These are phyloP conservation scores for Aurelia sp. DNA, from an alignment of 30 jellyfish, hydroid and myxozoan species.

Conservation along the genomic window DNA sequence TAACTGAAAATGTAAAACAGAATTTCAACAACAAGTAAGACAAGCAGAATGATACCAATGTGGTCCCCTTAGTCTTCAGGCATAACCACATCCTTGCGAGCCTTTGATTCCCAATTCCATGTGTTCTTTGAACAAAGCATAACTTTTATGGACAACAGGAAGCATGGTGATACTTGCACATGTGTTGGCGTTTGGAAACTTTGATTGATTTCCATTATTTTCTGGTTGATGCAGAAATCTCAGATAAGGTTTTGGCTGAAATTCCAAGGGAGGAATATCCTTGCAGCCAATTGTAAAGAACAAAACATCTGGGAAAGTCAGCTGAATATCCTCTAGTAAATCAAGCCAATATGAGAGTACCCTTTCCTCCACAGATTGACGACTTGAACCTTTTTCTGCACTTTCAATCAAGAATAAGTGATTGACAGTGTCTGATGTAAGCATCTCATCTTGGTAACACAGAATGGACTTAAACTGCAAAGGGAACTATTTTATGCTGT, in stretches of 20 bases:
- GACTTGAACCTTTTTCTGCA: conserved; percentile 25
- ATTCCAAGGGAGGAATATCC: conserved; percentile 21
- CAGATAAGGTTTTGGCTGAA: conserved; percentile 10
- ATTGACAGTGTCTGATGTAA: conserved; percentile 21
- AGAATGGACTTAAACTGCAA: conserved; percentile 25
- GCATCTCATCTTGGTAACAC: conserved; percentile 25
- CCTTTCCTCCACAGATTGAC: conserved; percentile 5
- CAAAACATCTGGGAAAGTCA: conserved; percentile 2
- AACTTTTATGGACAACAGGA: conserved; percentile 34
- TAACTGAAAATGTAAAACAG: too few species aligned
- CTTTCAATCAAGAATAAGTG: conserved; percentile 27
- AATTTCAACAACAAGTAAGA: too few species aligned
- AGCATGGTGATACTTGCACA: conserved; percentile 30
- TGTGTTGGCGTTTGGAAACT: conserved; percentile 19
- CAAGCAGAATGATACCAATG: too few species aligned
- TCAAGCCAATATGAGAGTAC: conserved; percentile 27
- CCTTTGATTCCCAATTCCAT: conserved; percentile 29
- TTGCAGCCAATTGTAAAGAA: conserved; percentile 7
- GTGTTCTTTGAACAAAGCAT: background rate
- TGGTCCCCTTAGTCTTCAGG: background rate
- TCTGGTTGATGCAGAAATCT: conserved; percentile 34
- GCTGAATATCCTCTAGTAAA: conserved; percentile 23
- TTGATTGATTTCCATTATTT: conserved; percentile 14
- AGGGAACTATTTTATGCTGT: conserved; percentile 5
- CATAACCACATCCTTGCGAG: conserved; percentile 34